phyloP scores from a whole-genome alignment of 2,888 invertebrate genomes.

The Metellina segmentata region DNA sequence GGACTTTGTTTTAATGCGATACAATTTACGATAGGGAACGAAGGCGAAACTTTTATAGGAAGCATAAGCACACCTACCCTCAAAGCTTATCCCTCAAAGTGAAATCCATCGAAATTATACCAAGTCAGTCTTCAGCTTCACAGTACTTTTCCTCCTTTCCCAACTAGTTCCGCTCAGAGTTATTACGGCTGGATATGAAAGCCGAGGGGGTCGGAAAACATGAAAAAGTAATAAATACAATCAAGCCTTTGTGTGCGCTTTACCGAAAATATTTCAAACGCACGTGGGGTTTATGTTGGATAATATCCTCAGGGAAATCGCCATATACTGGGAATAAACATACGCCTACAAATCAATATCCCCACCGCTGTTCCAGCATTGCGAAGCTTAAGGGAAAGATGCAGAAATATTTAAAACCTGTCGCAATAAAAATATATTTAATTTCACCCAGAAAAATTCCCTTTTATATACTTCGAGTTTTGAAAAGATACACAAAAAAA shows the following conservation, averaged over 20 bases:
- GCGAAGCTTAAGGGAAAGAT: background rate
- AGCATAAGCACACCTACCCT: background rate
- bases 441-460: background rate
- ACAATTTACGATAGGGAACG: background rate
- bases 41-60: background rate
- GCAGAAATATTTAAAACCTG: background rate
- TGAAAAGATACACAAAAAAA: background rate
- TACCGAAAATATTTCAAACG: background rate
- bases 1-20: background rate
- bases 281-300: background rate
- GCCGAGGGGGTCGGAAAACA: background rate
- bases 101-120: background rate
- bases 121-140: too few relatives aligned
- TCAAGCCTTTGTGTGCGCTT: background rate
- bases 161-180: background rate
- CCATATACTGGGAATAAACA: background rate
- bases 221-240: slow-evolving; percentile 1
- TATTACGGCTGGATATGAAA: background rate
- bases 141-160: background rate
- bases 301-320: background rate
- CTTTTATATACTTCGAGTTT: background rate
- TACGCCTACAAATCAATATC: background rate
- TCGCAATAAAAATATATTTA: background rate
- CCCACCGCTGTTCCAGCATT: background rate
- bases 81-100: background rate